phyloP scores from a whole-genome alignment of 2,888 invertebrate genomes.

The Oxytorus armatus region DNA sequence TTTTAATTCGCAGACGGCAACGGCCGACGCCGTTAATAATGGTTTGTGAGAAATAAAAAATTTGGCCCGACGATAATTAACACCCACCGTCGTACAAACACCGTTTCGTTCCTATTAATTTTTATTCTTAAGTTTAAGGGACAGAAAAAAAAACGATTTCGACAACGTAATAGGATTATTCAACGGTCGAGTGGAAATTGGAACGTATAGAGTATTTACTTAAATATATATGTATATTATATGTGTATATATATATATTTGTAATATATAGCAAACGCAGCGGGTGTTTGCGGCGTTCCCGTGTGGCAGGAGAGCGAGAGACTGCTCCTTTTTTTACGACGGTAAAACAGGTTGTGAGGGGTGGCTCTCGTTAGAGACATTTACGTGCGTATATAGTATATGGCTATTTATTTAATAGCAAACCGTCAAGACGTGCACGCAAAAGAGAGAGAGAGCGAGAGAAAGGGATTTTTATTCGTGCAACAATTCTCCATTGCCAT shows the following conservation, averaged over 20 bases:
- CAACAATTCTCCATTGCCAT: constrained; percentile 46
- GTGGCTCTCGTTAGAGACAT: constrained; percentile 53
- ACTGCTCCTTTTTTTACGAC: constrained; percentile 51
- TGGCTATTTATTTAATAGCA: constrained; percentile 35
- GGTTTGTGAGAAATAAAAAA: no score
- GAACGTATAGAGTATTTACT: no score
- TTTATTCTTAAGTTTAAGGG: constrained; percentile 23
- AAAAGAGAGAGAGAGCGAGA: no score
- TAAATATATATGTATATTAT: no score
- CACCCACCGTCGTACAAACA: no score
- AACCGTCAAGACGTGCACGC: constrained; percentile 27
- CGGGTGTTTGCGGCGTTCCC: constrained; percentile 36
- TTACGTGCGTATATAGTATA: constrained; percentile 14
- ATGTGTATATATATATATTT: no score
- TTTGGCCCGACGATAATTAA: no score
- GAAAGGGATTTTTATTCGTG: constrained; percentile 57
- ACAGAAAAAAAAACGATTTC: not conserved
- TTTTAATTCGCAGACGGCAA: no score
- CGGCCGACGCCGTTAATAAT: no score
- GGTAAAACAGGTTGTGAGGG: constrained; percentile 49
- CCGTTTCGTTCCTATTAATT: constrained; percentile 28
- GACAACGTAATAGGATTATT: constrained; percentile 44
- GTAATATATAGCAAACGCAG: no score
- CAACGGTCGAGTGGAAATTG: constrained; percentile 45
- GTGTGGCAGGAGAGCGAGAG: constrained; percentile 25